Evolutionary conservation across 2,888 invertebrate species (phyloP).

Genomic region (Pemphredon lugubris): DNA sequence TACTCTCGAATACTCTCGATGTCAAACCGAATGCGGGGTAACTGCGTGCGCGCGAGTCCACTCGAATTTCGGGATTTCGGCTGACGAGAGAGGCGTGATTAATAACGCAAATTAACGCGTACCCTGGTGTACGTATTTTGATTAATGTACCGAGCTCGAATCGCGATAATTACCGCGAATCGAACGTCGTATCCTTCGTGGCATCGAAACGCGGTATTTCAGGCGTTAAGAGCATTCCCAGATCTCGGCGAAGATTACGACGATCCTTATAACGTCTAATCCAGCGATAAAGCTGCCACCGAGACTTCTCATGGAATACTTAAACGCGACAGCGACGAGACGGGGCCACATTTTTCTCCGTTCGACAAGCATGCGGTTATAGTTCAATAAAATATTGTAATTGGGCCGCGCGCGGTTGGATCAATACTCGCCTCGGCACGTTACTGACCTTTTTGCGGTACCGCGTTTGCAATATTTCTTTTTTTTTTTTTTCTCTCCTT

Average conservation of each 20-base stretch:
- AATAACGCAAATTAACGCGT: slow-evolving; percentile 39
- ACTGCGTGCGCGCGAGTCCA: slow-evolving; percentile 7
- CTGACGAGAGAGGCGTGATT: slow-evolving; percentile 37
- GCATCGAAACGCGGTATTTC: no score
- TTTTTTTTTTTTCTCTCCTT: no score
- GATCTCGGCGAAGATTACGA: background rate
- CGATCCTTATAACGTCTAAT: background rate
- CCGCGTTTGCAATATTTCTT: slow-evolving; percentile 51
- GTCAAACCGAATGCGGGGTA: slow-evolving; percentile 7
- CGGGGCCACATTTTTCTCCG: slow-evolving; percentile 12
- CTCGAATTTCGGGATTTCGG: slow-evolving; percentile 33
- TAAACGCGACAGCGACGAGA: background rate
- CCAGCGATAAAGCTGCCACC: no score
- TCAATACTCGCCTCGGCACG: slow-evolving; percentile 59
- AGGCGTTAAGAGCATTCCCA: no score
- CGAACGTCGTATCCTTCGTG: no score
- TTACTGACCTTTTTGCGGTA: slow-evolving; percentile 45
- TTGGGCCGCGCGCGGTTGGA: slow-evolving; percentile 61
- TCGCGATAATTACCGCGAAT: background rate
- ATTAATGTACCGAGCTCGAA: slow-evolving; percentile 19
- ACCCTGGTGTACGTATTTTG: slow-evolving; percentile 22
- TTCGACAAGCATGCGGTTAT: slow-evolving; percentile 46
- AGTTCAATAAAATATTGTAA: slow-evolving; percentile 69
- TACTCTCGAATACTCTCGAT: slow-evolving; percentile 24
- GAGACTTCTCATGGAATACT: no score